Base-by-base conservation (phyloP, 2,888 invertebrate genomes). In the Galerucella pusilla region DNA sequence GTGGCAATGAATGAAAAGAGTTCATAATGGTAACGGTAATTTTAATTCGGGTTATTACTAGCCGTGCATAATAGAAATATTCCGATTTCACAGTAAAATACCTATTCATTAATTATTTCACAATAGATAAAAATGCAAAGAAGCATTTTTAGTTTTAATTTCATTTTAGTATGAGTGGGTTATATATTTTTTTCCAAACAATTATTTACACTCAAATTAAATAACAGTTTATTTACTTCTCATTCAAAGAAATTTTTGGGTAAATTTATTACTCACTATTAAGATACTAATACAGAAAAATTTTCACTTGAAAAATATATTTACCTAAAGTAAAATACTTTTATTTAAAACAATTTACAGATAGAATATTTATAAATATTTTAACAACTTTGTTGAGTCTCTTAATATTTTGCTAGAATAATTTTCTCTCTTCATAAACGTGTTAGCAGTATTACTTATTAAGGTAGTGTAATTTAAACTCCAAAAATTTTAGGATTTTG, bases 401-500 rank as follows among this genome's bases (percentile, higher is more conserved):
- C 4, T 14, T 49, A 49, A 14, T 49, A 49, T n/a, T 49, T 49
- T 12, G 4, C 10, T 14, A 12, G 14, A 49, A 49, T 49, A 49
- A 49, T 12, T 49, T 49, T 49, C 49, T 12, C 4, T 4, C 49
- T 49, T 14, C 12, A 49, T 14, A 49, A 14, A 12, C 12, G 49
- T 49, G 49, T 11, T 49, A 49, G 2, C 49, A 49, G 11, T 49
- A 49, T 49, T 49, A 12, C 10, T 49, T 49, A 49, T 49, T 12
- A 49, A 49, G 0, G 11, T 14, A 49, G 4, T 2, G 49, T 11
- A 12, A 49, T 49, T 49, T 49, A 12, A 12, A 12, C 86, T 12
- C 90, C 90, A 5, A 86, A 83, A 0, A 90, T 88, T 11, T 89
- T 68, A 35, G 20, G 89, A 79, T 90, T 90, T 69, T 87, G 84